phyloP scores from a whole-genome alignment of 2,113 vertebrate species.

The Microcebus jonahi region DNA sequence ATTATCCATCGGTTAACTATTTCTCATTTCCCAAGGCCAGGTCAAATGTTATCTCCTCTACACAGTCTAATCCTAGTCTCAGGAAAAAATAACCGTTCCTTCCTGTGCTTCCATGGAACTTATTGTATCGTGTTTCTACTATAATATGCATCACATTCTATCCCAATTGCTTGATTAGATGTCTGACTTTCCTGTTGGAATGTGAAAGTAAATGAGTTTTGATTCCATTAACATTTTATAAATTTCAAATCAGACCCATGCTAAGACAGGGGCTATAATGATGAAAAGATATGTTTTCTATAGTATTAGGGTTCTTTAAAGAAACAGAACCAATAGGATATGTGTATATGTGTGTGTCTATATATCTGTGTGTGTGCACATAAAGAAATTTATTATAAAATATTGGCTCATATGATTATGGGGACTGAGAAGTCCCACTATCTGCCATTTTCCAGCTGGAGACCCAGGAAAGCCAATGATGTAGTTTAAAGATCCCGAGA shows the following conservation, averaged over 20 bases:
- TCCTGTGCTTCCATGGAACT: background rate
- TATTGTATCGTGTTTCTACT: background rate
- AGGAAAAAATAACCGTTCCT: background rate
- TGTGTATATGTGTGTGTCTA: background rate
- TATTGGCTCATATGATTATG: background rate
- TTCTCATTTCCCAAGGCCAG: background rate
- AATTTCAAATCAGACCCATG: background rate
- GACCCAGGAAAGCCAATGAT: background rate
- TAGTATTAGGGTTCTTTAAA: background rate
- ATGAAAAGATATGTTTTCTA: background rate
- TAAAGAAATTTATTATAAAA: background rate
- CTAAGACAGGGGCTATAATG: background rate
- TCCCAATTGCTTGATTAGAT: background rate
- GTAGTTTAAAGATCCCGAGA: background rate
- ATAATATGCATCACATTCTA: background rate
- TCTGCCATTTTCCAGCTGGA: background rate
- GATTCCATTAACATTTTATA: background rate
- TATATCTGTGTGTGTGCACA: background rate
- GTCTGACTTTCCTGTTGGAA: conserved; percentile 5
- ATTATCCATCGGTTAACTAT: background rate
- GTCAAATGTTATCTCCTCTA: background rate
- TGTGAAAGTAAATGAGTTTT: conserved; percentile 47
- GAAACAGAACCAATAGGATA: background rate
- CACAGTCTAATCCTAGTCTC: background rate
- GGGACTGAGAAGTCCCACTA: background rate